A percentile compares a stretch with the other conserved stretches of the same genome.
Evolutionary conservation across 2,888 invertebrate species (phyloP).

Genomic region (Coenonympha arcania): DNA sequence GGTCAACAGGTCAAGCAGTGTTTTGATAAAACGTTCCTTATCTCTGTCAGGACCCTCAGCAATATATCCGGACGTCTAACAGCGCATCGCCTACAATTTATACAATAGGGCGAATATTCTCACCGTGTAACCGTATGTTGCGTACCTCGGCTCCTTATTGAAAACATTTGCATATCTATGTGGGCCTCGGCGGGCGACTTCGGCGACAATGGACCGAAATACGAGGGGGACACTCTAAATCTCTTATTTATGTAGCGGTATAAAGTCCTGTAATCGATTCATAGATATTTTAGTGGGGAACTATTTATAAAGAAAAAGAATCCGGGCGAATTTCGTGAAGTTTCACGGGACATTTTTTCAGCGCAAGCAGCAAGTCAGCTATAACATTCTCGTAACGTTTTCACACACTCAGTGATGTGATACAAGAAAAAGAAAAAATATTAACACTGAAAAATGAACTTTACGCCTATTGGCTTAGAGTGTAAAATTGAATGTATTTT

Average conservation of each 20-base stretch:
- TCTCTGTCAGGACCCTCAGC: neutral
- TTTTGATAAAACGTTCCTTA: neutral
- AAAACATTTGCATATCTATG: slow-evolving; percentile 68
- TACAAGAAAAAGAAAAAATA: too few species aligned
- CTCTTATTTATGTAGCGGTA: neutral
- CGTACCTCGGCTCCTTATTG: slow-evolving; percentile 46
- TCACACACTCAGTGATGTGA: too few species aligned
- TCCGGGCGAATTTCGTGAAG: too few species aligned
- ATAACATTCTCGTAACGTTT: too few species aligned
- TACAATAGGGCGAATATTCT: slow-evolving; percentile 25
- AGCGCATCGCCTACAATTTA: slow-evolving; percentile 20
- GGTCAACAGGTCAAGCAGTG: too few species aligned
- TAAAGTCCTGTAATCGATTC: slow-evolving; percentile 1
- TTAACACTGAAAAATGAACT: too few species aligned
- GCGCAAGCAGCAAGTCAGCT: too few species aligned
- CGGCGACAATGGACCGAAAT: slow-evolving; percentile 24
- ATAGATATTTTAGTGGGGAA: neutral
- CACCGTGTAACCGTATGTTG: slow-evolving; percentile 27
- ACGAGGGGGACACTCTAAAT: slow-evolving; percentile 12
- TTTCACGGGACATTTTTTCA: too few species aligned
- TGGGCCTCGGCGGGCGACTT: slow-evolving; percentile 30
- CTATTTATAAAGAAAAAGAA: neutral
- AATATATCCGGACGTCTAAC: slow-evolving; percentile 5
- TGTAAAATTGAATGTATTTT: too few species aligned
- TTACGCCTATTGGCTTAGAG: too few species aligned